Evolutionary conservation across 2,888 invertebrate genomes (phyloP).

Genomic region (Thysanoteuthis rhombus): DNA sequence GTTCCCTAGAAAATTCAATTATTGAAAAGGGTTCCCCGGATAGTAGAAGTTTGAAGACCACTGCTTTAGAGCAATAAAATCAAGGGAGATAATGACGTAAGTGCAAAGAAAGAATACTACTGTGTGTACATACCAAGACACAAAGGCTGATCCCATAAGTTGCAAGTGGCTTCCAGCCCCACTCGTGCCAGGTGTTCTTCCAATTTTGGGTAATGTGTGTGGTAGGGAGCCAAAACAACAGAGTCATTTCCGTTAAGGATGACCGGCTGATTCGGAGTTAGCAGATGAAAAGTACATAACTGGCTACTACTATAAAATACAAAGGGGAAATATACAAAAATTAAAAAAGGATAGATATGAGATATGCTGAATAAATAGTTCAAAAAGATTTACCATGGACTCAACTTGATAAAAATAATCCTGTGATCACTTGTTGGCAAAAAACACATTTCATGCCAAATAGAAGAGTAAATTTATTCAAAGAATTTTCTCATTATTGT

Average conservation of each 20-base stretch:
- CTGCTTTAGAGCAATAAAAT: not conserved
- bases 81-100: constrained; percentile 42
- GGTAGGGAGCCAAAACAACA: constrained; percentile 67
- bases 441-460: too few species aligned
- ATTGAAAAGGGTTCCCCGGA: too few species aligned
- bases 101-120: constrained; percentile 47
- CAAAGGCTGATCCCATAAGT: constrained; percentile 68
- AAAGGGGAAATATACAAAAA: not conserved
- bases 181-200: constrained; percentile 66
- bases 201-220: constrained; percentile 67
- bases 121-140: constrained; percentile 57
- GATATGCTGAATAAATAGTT: too few species aligned
- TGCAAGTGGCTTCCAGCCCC: constrained; percentile 62
- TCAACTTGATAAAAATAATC: too few species aligned
- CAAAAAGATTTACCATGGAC: too few species aligned
- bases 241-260: constrained; percentile 65
- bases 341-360: not conserved
- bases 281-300: constrained; percentile 65
- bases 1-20: too few species aligned
- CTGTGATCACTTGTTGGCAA: too few species aligned
- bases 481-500: too few species aligned
- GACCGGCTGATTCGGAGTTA: constrained; percentile 68
- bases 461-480: too few species aligned
- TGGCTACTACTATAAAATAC: constrained; percentile 62
- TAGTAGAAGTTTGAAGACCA: too few species aligned